Base-by-base conservation (phyloP, 2,888 invertebrate genomes). In the Bombyx huttoni region DNA sequence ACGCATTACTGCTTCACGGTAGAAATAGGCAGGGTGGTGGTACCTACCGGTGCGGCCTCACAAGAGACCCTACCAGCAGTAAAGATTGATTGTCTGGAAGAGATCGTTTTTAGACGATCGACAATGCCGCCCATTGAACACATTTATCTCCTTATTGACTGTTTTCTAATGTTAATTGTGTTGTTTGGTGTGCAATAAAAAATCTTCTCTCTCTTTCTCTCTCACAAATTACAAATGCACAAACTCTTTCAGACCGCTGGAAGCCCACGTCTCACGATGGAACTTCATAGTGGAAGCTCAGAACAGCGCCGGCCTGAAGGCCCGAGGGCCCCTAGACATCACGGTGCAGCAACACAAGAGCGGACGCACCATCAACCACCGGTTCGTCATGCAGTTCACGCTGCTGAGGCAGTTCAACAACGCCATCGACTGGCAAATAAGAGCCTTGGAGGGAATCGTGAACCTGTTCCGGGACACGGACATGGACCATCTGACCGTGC, bases 261-360 rank as follows among this genome's bases (percentile, higher is more conserved):
- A 95, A 72, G 92, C 93, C 59, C 92, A 94, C 63, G 93, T 95
- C 52, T 96, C 95, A 51, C 92, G 92, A 64, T 96, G 94, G 93
- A 90, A 92, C 70, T 96, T 94, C 81, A 90, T 92, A 52, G 85
- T 98, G 12, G 91, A 92, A 67, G 98, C 97, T 14, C 91, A 91
- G 13, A 97, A 98, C 81, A 93, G 91, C 63, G 92, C 93, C 63
- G 95, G 95, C 47, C 89, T 90, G 34, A 90, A 90, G 3, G 94
- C 92, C 0, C 90, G 91, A 49, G 95, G 95, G 51, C 91, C 89
- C 0, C 84, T 97, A 7, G 93, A 95, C 68, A 91, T 94, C 58
- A 92, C 93, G 24, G 94, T 96, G 1, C 96, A 96, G 62, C 95
- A 96, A 63, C 94, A 95, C 79, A 94, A 93, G 72, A 90, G 92